Conservation (phyloP, 2,797 vertebrate species). For the Anomalospiza imberbis region DNA sequence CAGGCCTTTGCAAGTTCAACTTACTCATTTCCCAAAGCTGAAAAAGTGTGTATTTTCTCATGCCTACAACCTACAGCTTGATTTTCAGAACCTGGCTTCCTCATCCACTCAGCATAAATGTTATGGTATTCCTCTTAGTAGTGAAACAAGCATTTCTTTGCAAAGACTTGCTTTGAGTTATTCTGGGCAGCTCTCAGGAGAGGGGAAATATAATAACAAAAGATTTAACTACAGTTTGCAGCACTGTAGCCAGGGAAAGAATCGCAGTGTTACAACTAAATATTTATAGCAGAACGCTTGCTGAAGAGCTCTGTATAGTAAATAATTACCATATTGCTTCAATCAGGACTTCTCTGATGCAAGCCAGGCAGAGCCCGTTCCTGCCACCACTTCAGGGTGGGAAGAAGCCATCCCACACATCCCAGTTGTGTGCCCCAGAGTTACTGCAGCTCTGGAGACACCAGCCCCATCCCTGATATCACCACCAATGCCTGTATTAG, state of each 20-base stretch:
- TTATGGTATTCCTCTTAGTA: background rate
- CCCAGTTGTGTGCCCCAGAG: background rate
- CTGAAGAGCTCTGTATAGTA: background rate
- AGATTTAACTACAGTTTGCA: background rate
- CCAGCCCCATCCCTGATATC: background rate
- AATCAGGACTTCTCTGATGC: background rate
- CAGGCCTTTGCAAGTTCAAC: background rate
- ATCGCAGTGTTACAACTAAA: background rate
- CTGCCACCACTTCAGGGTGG: background rate
- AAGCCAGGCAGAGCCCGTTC: background rate
- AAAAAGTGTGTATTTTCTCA: background rate
- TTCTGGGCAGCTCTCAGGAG: background rate
- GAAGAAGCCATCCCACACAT: background rate
- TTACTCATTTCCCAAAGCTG: background rate
- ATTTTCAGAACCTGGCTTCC: background rate
- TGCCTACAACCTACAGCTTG: background rate
- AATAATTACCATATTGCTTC: constrained; percentile 15
- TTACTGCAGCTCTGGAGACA: background rate
- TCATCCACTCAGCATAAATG: background rate
- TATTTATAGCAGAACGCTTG: background rate
- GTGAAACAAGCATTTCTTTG: background rate
- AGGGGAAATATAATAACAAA: background rate
- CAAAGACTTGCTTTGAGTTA: background rate
- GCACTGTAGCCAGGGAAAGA: background rate
- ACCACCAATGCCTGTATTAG: background rate